Evolutionary conservation across 2,797 vertebrate species (phyloP), one percentile per base, ranked within the genome.

Genomic region (Sebastes hubbsi): DNA sequence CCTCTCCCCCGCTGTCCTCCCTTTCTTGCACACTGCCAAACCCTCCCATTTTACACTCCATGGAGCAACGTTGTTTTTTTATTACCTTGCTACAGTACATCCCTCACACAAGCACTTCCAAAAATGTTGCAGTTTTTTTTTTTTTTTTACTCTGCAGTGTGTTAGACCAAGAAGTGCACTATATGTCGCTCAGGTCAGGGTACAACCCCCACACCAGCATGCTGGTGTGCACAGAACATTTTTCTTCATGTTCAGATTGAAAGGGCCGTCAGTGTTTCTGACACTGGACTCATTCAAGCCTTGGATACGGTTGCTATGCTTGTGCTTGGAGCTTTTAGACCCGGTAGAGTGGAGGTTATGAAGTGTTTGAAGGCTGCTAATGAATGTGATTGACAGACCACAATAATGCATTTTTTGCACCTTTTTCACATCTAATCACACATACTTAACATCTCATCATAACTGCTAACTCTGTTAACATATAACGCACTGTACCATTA

Each of bases 1-100:
- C 63, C 22, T 81, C 72, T 77, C 42, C 68, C 73, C 73, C 24
- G 75, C 86, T 81, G 73, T 88, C 87, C 77, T 90, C 78, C 86
- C 75, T 79, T 54, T 77, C 82, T n/a, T 72, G 55, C 73, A 80
- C 56, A 25, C 78, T 72, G 74, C 78, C 79, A 86, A 88, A 85
- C 85, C 83, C 82, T 87, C 86, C 81, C 70, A 82, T 89, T 91
- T 91, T 87, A 85, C 83, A 92, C 89, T 87, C 69, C 77, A 71
- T 72, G 77, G 82, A 87, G 72, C 78, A 77, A 64, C 69, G 74
- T 49, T 58, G 49, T 79, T 82, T 88, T 88, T 88, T 87, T 84
- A 70, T 88, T 77, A 58, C 75, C 74, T 74, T 52, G n/a, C 64
- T 46, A 60, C 69, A 29, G 24, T 77, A 54, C 72, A 80, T 65